Conservation (phyloP, 2,888 invertebrate genomes). For the Herminia tarsipennalis region DNA sequence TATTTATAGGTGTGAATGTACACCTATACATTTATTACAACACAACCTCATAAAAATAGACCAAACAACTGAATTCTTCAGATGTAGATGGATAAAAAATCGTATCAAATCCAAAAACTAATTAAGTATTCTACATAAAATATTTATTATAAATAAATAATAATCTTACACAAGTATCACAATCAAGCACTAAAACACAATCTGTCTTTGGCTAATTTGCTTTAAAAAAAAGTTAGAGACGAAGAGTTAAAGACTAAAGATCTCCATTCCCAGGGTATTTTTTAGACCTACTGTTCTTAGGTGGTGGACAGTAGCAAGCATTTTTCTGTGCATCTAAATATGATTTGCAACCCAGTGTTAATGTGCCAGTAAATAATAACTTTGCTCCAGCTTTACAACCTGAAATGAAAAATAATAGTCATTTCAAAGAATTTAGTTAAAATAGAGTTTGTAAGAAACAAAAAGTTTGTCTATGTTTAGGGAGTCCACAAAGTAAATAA, state of each 20-base stretch:
- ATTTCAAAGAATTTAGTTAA: no score
- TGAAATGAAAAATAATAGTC: slow-evolving; percentile 60
- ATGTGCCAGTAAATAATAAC: slow-evolving; percentile 93
- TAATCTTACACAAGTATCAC: slow-evolving; percentile 27
- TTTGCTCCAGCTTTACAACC: slow-evolving; percentile 95
- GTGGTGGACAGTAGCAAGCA: slow-evolving; percentile 91
- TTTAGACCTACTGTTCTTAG: slow-evolving; percentile 76
- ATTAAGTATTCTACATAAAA: background rate
- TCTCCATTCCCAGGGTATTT: slow-evolving; percentile 81
- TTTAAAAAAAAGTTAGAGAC: slow-evolving; percentile 1
- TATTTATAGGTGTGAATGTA: no score
- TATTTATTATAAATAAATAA: no score
- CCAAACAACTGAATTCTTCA: no score
- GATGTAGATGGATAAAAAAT: no score
- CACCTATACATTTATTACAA: no score
- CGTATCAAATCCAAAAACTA: no score
- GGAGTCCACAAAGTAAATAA: no score
- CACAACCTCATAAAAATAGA: no score
- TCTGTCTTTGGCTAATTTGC: slow-evolving; percentile 10
- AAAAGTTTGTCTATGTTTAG: no score
- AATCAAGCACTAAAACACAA: slow-evolving; percentile 9
- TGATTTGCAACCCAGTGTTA: slow-evolving; percentile 94
- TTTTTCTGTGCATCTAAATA: slow-evolving; percentile 93
- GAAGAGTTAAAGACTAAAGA: slow-evolving; percentile 58
- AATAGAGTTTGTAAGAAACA: no score